Conservation (phyloP, 2,113 vertebrate genomes). For the Mesitornis unicolor region DNA sequence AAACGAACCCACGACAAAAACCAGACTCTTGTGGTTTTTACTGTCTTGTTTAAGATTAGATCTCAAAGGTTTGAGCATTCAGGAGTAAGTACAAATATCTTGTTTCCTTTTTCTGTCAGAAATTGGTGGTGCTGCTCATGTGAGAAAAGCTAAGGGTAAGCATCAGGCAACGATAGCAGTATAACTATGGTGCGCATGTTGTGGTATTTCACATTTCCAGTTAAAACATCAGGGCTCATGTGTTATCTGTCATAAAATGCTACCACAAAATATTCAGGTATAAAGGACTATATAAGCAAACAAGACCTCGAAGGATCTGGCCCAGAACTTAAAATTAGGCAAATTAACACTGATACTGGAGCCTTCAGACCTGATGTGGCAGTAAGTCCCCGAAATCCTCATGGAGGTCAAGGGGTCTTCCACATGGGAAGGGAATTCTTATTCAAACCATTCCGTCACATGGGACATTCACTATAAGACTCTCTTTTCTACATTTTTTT, state of each 20-base stretch:
- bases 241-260: not conserved
- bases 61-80: not conserved
- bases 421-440: not conserved
- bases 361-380: not conserved
- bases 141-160: not conserved
- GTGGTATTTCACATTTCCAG: not conserved
- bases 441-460: not conserved
- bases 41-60: not conserved
- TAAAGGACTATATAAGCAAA: not conserved
- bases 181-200: not conserved
- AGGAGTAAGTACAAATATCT: not conserved
- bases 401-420: not conserved
- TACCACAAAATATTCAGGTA: not conserved
- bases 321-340: not conserved
- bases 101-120: not conserved
- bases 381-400: not conserved
- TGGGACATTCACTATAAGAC: not conserved
- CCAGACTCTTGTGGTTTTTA: not conserved
- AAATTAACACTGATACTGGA: not conserved
- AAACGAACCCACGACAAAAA: no score
- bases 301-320: not conserved
- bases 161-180: not conserved
- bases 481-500: not conserved
- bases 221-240: not conserved
- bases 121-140: accelerated